These are phyloP conservation scores for Drosophila phalerata DNA, from an alignment of 2,888 invertebrate species.

Conservation along the genomic window DNA sequence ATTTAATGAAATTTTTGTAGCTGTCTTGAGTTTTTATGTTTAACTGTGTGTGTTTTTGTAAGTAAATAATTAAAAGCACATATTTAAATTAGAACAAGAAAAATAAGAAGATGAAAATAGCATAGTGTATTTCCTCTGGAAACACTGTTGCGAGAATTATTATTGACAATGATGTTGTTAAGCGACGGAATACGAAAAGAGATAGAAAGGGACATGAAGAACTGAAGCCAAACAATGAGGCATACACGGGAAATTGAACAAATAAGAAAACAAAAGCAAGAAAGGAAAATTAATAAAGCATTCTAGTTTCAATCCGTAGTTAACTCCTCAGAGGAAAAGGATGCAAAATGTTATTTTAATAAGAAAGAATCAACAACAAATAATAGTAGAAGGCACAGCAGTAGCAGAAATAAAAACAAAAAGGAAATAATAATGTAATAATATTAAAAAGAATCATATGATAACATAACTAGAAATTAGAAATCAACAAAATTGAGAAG, in stretches of 20 bases:
- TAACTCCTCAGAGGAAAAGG: constrained; percentile 29
- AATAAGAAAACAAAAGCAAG: constrained; percentile 38
- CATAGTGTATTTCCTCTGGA: constrained; percentile 60
- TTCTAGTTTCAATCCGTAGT: constrained; percentile 51
- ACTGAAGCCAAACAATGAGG: constrained; percentile 63
- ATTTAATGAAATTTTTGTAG: constrained; percentile 75
- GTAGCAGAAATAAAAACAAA: constrained; percentile 63
- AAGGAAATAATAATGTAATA: constrained; percentile 44
- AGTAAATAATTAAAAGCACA: constrained; percentile 40
- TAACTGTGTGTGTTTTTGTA: constrained; percentile 64
- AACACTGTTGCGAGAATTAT: constrained; percentile 12
- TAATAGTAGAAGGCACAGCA: constrained; percentile 31
- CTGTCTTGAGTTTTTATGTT: constrained; percentile 77
- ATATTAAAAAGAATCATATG: constrained; percentile 41
- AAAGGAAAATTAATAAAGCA: constrained; percentile 41
- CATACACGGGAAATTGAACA: constrained; percentile 60
- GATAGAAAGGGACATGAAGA: constrained; percentile 24
- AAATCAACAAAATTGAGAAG: constrained; percentile 20
- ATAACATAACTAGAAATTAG: constrained; percentile 51
- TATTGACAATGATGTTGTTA: constrained; percentile 10
- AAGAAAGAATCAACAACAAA: constrained; percentile 12
- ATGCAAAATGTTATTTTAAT: constrained; percentile 37
- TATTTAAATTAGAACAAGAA: constrained; percentile 31
- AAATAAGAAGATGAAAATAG: constrained; percentile 47
- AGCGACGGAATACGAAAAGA: constrained; percentile 17